Conservation (phyloP, 2,888 invertebrate species). For the Pediacus dermestoides region DNA sequence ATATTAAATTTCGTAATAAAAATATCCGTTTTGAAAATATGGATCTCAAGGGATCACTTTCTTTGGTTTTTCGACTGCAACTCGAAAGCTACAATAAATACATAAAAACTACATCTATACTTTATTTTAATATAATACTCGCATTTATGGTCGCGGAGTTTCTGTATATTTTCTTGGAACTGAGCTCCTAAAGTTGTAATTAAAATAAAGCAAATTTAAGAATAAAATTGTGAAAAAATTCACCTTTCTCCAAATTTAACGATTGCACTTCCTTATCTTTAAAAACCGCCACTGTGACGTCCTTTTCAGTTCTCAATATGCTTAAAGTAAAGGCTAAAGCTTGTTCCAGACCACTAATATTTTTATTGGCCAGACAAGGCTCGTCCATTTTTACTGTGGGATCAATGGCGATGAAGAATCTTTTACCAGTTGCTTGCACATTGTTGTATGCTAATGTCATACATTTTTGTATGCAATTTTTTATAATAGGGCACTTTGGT, state of each 20-base stretch:
- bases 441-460: slow-evolving; percentile 51
- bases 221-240: no score
- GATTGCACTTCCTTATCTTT: slow-evolving; percentile 49
- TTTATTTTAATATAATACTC: no score
- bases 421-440: slow-evolving; percentile 50
- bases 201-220: slow-evolving; percentile 11
- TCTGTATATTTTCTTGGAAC: slow-evolving; percentile 35
- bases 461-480: slow-evolving; percentile 48
- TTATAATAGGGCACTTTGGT: slow-evolving; percentile 42
- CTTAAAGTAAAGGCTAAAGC: slow-evolving; percentile 60
- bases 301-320: slow-evolving; percentile 57
- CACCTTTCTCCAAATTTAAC: slow-evolving; percentile 42
- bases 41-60: no score
- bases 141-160: slow-evolving; percentile 50
- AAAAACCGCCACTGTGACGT: slow-evolving; percentile 61
- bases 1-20: no score
- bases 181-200: slow-evolving; percentile 15
- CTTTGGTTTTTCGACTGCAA: no score
- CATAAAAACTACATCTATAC: no score
- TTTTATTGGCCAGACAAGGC: slow-evolving; percentile 48
- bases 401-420: slow-evolving; percentile 58
- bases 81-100: no score
- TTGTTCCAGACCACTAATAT: slow-evolving; percentile 52
- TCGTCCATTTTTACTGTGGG: slow-evolving; percentile 48
- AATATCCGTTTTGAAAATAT: no score